Conservation (phyloP, 2,888 invertebrate species). For the Lithophane socia region DNA sequence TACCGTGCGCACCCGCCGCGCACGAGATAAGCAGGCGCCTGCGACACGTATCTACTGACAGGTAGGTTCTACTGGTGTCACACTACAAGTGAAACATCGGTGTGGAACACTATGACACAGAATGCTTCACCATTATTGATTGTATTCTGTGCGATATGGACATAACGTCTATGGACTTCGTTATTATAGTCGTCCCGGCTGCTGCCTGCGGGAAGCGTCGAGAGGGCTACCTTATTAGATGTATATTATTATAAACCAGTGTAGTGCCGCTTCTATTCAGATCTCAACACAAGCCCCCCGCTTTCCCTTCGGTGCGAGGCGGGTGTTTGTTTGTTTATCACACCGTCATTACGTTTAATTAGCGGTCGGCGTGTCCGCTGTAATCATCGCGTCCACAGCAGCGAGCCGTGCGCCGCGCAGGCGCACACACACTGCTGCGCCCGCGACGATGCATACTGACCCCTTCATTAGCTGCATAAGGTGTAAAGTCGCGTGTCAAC, state of each 20-base stretch:
- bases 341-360: conserved; percentile 81
- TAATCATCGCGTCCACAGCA: conserved; percentile 50
- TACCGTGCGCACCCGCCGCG: conserved; percentile 18
- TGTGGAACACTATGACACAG: background rate
- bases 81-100: no score
- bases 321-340: conserved; percentile 78
- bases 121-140: background rate
- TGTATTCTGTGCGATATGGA: background rate
- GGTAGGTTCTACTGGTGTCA: background rate
- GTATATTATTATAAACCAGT: conserved; percentile 49
- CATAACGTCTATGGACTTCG: background rate
- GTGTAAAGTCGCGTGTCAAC: conserved; percentile 16
- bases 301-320: background rate
- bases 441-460: background rate
- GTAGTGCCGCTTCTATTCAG: conserved; percentile 45
- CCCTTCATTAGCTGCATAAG: conserved; percentile 4
- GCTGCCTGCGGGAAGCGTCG: background rate
- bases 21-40: conserved; percentile 25
- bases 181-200: background rate
- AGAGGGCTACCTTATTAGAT: conserved; percentile 51
- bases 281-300: conserved; percentile 20
- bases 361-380: conserved; percentile 66
- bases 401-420: conserved; percentile 39
- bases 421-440: conserved; percentile 15
- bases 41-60: background rate